Evolutionary conservation across 2,888 invertebrate genomes (phyloP).

Genomic region (Drosophila fungiperda): DNA sequence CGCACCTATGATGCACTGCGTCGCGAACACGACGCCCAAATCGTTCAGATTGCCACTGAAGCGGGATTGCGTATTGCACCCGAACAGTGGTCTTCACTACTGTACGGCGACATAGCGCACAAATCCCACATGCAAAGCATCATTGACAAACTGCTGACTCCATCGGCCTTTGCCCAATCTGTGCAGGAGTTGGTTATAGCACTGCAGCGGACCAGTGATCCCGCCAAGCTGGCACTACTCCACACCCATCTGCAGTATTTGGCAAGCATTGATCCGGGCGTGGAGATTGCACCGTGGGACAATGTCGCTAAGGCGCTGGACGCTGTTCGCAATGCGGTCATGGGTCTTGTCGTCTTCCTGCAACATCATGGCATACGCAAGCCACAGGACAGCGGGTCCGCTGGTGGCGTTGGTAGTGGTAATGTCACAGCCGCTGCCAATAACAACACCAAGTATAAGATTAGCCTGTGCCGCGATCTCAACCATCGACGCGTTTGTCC

Average conservation of each 20-base stretch:
- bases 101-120: conserved; percentile 97
- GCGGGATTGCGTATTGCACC: conserved; percentile 98
- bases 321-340: conserved; percentile 90
- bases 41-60: conserved; percentile 99
- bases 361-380: conserved; percentile 90
- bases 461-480: conserved; percentile 95
- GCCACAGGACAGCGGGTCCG: conserved; percentile 86
- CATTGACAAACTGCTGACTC: conserved; percentile 96
- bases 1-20: conserved; percentile 96
- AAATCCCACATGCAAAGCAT: conserved; percentile 99
- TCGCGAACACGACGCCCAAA: conserved; percentile 98
- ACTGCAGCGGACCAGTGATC: conserved; percentile 94
- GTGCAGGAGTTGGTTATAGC: conserved; percentile 96
- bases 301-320: conserved; percentile 89
- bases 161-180: conserved; percentile 95
- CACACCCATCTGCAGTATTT: conserved; percentile 93
- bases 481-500: conserved; percentile 93
- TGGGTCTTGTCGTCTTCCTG: conserved; percentile 91
- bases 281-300: conserved; percentile 89
- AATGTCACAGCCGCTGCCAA: conserved; percentile 85
- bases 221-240: conserved; percentile 91
- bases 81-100: conserved; percentile 98
- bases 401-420: conserved; percentile 77
- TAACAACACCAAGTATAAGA: conserved; percentile 93
- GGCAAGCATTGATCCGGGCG: conserved; percentile 94